Evolutionary conservation across 2,113 vertebrate species (phyloP), one percentile per base, ranked within the genome.

Genomic region (Brachypodius melanocephalos): DNA sequence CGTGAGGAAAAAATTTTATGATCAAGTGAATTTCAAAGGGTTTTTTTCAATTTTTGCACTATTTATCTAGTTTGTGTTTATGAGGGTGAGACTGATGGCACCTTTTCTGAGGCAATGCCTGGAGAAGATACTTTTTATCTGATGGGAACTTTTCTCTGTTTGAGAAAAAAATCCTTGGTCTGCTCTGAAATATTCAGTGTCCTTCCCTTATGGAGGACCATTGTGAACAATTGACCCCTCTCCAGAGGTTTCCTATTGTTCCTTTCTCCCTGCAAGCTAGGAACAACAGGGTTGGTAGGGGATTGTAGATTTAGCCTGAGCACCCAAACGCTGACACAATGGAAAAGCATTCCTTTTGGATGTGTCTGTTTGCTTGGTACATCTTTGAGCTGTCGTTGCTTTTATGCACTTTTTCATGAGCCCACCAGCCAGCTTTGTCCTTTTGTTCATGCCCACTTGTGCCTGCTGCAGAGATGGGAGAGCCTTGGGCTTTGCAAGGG

Each of bases 251-350:
- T 63, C 12, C 48, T 59, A 0, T 5, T 57, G 31, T 43, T 17
- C 28, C 16, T 32, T 69, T 43, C 17, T 54, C 45, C 34, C 22
- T 74, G 36, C 36, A 61, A 81, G 7, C 14, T 25, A 18, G 31
- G 12, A 73, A 14, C 9, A 11, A 12, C 22, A 11, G 5, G 1
- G 1, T 6, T 16, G 12, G 21, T 4, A 22, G 13, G 5, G 9
- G 40, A 34, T 18, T 68, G 16, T 7, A 48, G 59, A 34, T 28
- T 48, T 45, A 40, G 4, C 49, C 40, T 28, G 45, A 68, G 32
- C 15, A 52, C 21, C 14, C 4, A 11, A 52, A 52, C 28, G 24
- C 4, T 8, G 20, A 22, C 24, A 46, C 31, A 24, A 7, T 0
- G 4, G 14, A 71, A 71, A 59, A 67, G 8, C 4, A 17, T 46